Conservation (phyloP, 2,888 invertebrate species). For the Leucophora obtusa region DNA sequence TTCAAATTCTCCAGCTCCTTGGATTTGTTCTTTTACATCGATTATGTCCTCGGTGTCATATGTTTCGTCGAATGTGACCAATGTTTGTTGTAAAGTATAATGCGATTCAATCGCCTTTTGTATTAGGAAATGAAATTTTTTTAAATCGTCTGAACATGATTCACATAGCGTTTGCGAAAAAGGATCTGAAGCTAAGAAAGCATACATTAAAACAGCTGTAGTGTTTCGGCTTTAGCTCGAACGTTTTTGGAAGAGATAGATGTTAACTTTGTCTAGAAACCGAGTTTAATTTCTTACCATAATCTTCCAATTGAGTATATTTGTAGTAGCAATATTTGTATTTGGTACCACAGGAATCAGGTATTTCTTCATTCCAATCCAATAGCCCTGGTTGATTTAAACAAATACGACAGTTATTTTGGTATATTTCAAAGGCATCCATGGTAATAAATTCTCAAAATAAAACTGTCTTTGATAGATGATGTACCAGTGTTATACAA, state of each 20-base stretch:
- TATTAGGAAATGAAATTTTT: neutral
- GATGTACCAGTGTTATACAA: no score
- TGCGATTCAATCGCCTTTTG: conserved; percentile 7
- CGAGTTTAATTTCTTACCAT: neutral
- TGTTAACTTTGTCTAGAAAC: neutral
- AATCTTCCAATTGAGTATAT: conserved; percentile 24
- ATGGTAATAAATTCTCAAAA: neutral
- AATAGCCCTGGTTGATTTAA: conserved; percentile 9
- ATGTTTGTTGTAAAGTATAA: neutral
- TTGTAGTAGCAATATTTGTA: conserved; percentile 54
- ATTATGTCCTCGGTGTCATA: neutral
- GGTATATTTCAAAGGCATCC: neutral
- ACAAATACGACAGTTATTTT: conserved; percentile 42
- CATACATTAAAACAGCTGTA: neutral
- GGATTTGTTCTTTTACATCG: neutral
- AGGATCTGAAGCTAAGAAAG: neutral
- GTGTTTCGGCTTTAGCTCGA: neutral
- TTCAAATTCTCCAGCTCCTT: neutral
- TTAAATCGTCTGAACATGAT: neutral
- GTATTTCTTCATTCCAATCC: conserved; percentile 38
- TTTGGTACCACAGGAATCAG: conserved; percentile 1
- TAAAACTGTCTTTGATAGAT: no score
- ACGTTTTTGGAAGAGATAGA: neutral
- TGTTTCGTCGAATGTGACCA: neutral
- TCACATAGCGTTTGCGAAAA: conserved; percentile 11